Base-by-base conservation (phyloP, 2,113 vertebrate species). In the human (Homo sapiens) region DNA sequence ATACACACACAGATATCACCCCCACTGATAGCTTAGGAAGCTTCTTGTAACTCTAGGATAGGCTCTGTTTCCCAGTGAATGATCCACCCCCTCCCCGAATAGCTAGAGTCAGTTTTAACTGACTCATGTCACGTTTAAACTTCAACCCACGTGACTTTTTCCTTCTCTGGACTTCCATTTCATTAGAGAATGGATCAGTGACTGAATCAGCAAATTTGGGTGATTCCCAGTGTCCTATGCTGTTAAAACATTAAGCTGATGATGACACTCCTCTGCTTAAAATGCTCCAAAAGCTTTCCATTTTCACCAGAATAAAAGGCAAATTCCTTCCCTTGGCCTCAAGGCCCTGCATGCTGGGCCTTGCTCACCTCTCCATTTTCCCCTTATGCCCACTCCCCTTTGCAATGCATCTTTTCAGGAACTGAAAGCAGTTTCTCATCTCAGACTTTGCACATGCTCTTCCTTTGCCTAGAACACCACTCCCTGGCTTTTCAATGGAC, bases 311-410 rank as follows among this genome's bases (percentile, higher is more conserved):
- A 52, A 84, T 43, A 22, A 61, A 89, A 81, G 55, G 22, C 30
- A 25, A 57, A 57, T 43, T 83, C 22, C 68, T 78, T 59, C 1
- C 1, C 12, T 38, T 59, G 22, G 52, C n/a, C 32, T 40, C 38
- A n/a, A 0, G 23, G 18, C 40, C 18, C 45, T 35, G n/a, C 40
- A 16, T 23, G 8, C n/a, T 25, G 82, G 11, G 57, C 12, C 18
- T 25, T 82, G 35, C 22, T 38, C 18, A 25, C 38, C 22, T 50
- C 66, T 70, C n/a, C 22, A 17, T 81, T 68, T 52, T 52, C 30
- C 35, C 48, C 59, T 64, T 20, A 4, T 2, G 3, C 0, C 27
- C 3, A 3, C 17, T 80, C 11, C 35, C 20, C 3, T 32, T 57
- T 55, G 57, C 10, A 27, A 17, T 0, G 12, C 3, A 0, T 2